These are phyloP conservation scores for Eublepharis macularius DNA, from an alignment of 2,113 vertebrate species.

Conservation along the genomic window DNA sequence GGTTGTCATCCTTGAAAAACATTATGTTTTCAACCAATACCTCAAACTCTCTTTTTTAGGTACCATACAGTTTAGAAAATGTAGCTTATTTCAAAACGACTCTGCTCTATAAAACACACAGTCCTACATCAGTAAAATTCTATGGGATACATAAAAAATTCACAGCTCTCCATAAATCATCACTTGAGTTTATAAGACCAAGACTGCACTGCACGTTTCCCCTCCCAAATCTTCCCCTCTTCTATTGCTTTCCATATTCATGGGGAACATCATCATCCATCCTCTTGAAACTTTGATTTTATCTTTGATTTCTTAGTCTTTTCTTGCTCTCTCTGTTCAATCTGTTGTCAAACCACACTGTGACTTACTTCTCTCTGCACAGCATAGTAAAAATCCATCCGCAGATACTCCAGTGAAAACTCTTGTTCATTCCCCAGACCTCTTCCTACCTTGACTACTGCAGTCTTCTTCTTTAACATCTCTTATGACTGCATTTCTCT, in stretches of 20 bases:
- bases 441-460: not conserved
- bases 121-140: not conserved
- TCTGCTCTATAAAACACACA: not conserved
- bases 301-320: not conserved
- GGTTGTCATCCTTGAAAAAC: not conserved
- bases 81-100: not conserved
- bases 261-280: not conserved
- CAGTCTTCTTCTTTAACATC: not conserved
- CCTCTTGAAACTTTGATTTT: not conserved
- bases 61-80: not conserved
- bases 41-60: no score
- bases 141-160: constrained; percentile 13
- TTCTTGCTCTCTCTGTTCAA: not conserved
- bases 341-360: not conserved
- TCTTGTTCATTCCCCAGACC: not conserved
- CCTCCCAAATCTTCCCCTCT: not conserved
- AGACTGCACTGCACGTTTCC: not conserved
- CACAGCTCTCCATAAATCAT: not conserved
- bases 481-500: not conserved
- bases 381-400: not conserved
- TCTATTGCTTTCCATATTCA: not conserved
- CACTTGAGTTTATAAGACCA: not conserved
- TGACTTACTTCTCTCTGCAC: not conserved
- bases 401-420: not conserved
- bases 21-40: not conserved